These are phyloP conservation scores for Typhlomys cinereus DNA, from an alignment of 2,113 vertebrate genomes.

Conservation along the genomic window DNA sequence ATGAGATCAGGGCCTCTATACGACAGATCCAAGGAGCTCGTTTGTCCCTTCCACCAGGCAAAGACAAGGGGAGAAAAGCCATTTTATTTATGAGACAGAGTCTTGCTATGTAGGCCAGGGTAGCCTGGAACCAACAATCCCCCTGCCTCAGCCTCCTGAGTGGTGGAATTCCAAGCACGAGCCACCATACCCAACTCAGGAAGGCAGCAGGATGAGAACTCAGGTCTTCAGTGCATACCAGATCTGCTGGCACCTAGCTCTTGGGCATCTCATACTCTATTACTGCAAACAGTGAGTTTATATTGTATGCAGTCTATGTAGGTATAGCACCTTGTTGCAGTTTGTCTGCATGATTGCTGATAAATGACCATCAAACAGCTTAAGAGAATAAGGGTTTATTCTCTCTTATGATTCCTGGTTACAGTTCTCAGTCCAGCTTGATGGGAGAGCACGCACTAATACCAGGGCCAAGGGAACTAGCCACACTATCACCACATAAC, in stretches of 20 bases:
- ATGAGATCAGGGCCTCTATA: not conserved
- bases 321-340: not conserved
- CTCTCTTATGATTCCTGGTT: too few species aligned
- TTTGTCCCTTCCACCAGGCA: not conserved
- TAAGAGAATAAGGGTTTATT: too few species aligned
- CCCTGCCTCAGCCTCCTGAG: not conserved
- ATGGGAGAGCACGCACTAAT: too few species aligned
- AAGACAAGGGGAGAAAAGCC: not conserved
- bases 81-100: not conserved
- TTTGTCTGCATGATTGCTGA: too few species aligned
- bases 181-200: not conserved
- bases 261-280: not conserved
- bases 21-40: not conserved
- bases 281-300: not conserved
- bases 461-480: too few species aligned
- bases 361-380: too few species aligned
- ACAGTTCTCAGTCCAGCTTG: too few species aligned
- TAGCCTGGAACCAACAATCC: not conserved
- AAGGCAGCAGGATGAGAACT: not conserved
- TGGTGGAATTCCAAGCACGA: not conserved
- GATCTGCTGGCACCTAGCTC: not conserved
- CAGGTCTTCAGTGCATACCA: not conserved
- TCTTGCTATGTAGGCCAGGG: not conserved
- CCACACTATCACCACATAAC: too few species aligned
- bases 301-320: not conserved